Base-by-base conservation (phyloP, 2,888 invertebrate species). In the Metellina segmentata region DNA sequence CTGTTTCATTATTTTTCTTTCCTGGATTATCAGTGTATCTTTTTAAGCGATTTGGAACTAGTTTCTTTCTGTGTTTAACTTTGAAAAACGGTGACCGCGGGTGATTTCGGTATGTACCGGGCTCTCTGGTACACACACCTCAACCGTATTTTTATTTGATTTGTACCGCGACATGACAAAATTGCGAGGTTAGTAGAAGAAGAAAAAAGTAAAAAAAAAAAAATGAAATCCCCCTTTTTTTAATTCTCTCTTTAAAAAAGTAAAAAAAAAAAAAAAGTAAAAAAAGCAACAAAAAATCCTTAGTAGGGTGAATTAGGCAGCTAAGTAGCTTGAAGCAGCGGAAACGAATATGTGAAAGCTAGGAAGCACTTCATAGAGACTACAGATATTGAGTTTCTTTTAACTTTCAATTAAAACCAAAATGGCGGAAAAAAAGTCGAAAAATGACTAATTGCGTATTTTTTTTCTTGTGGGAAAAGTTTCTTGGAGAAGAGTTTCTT, bases 371-470 rank as follows among this genome's bases (percentile, higher is more conserved):
- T 86, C 83, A 87, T 83, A 86, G n/a, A 77, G 20, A 83, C 78
- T 69, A 74, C 77, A 83, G 87, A 91, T 88, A 91, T 86, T 91
- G 91, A 91, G 87, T 72, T 87, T 91, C 91, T 91, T 91, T 91
- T 91, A 91, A 91, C 78, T 87, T 91, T 91, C 91, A 91, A 91
- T 91, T 91, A 91, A 91, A 90, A 72, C 61, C 61, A 52, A 72
- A 85, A 61, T 77, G 61, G 61, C 72, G 70, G 9, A 71, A 61
- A 82, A 88, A 61, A 61, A 61, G 78, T 79, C 82, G 83, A 83
- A 91, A 91, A 91, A 91, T 87, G 91, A 83, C 91, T 91, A 91
- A 91, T 91, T 91, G 87, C 87, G 69, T 9, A 70, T 87, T 91
- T 88, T 81, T 86, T n/a, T 49, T 20, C n/a, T n/a, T 51, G 61